phyloP scores from a whole-genome alignment of 1,140 invertebrate species.

The Psix sp. region DNA sequence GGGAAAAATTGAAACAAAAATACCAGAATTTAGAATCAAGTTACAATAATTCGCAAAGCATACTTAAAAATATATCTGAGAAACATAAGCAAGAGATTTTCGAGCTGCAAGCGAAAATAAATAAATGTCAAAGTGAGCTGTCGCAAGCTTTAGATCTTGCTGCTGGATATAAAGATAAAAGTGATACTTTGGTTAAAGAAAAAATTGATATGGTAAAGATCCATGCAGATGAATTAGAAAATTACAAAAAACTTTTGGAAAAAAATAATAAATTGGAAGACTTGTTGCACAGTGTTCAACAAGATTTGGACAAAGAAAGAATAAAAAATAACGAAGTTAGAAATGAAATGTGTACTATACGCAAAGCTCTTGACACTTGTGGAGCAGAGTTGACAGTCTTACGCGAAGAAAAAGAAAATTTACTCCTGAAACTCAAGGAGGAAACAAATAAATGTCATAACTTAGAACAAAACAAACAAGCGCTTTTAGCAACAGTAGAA shows the following conservation, averaged over 20 bases:
- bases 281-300: conserved; percentile 62
- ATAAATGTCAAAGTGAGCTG: conserved; percentile 81
- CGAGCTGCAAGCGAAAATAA: conserved; percentile 76
- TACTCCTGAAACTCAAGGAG: conserved; percentile 77
- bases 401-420: conserved; percentile 77
- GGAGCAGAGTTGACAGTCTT: conserved; percentile 78
- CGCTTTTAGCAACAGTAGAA: conserved; percentile 74
- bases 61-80: conserved; percentile 65
- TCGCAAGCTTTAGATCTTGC: conserved; percentile 82
- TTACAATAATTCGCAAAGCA: conserved; percentile 64
- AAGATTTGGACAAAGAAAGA: conserved; percentile 72
- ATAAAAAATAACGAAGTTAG: conserved; percentile 66
- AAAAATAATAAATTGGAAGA: conserved; percentile 67
- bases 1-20: conserved; percentile 75
- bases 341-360: conserved; percentile 76
- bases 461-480: conserved; percentile 77
- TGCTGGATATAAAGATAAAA: conserved; percentile 83
- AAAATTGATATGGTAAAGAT: conserved; percentile 73
- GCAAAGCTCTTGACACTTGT: conserved; percentile 77
- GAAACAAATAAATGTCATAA: conserved; percentile 75
- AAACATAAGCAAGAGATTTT: conserved; percentile 68
- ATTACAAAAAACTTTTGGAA: conserved; percentile 67
- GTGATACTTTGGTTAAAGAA: conserved; percentile 77
- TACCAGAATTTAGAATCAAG: conserved; percentile 74
- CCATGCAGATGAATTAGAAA: conserved; percentile 72